These are phyloP conservation scores for Meleagris gallopavo DNA, from an alignment of 2,113 vertebrate species.

Conservation along the genomic window DNA sequence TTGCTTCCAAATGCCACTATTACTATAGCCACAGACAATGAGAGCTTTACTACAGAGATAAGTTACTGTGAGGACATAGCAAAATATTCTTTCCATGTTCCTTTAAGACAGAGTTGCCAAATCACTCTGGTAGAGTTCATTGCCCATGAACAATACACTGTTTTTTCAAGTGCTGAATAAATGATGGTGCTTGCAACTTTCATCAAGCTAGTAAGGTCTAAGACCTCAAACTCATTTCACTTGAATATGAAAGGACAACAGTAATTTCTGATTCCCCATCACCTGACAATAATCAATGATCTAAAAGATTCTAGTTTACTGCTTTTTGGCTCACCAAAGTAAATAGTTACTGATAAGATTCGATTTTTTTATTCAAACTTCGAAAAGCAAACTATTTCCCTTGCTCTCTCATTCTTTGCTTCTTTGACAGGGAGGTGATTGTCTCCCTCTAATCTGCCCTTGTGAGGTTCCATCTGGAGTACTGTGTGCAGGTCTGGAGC, in stretches of 20 bases:
- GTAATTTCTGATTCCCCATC: neutral
- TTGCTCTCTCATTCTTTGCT: neutral
- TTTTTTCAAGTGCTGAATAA: neutral
- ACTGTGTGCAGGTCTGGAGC: no score
- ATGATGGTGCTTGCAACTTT: neutral
- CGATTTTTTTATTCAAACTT: conserved; percentile 10
- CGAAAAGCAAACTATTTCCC: neutral
- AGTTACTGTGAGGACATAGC: neutral
- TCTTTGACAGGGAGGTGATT: neutral
- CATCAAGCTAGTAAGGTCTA: neutral
- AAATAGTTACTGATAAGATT: neutral
- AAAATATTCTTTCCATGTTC: neutral
- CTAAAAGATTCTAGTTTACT: neutral
- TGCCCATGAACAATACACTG: neutral
- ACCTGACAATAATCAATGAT: neutral
- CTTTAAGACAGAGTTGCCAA: neutral
- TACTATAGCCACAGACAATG: neutral
- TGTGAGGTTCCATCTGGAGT: no score
- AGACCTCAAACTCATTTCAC: neutral
- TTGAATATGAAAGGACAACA: neutral
- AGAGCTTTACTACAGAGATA: neutral
- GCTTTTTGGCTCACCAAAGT: neutral
- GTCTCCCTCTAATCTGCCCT: no score
- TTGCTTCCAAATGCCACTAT: neutral
- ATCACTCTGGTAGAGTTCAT: neutral